Base-by-base conservation (phyloP, 2,113 vertebrate species). In the Turdus rufiventris region DNA sequence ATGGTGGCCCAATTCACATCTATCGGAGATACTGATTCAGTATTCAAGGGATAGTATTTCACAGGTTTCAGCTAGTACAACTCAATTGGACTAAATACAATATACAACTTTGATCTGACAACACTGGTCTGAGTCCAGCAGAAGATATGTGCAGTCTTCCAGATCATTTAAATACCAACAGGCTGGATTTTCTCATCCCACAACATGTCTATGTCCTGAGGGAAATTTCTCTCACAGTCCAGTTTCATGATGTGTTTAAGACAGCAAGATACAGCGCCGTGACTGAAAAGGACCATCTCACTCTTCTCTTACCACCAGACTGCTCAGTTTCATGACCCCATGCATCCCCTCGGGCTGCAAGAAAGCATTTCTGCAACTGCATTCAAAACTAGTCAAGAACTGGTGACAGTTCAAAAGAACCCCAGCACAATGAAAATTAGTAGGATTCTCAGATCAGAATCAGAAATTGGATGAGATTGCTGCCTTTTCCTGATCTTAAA, bases 1-100 rank as follows among this genome's bases (percentile, higher is more conserved):
- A 33, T 0, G 0, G 33, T 26, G 77, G 29, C 24, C 21, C 0
- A 0, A 5, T 67, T 70, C 12, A 25, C 25, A 36, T 75, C 58
- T 58, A 33, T 16, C 26, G 28, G 31, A 76, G 4, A 10, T 51
- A n/a, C 17, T 18, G 38, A 47, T 56, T 76, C 38, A 36, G 33
- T 58, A 66, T 31, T 34, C 40, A 47, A 80, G 25, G 34, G 23
- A 53, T 4, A 24, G 4, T 53, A 36, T 62, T 66, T 76, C 16
- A 25, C 12, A 43, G 62, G 47, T 94, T 94, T 80, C 79, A 58
- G 12, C 42, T 73, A 68, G 14, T n/a, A 72, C 31, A 78, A 45
- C 26, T 87, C 65, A 89, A 40, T 24, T 78, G 36, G 13, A 56
- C 31, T 43, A 91, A 94, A 56, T 10, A 53, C n/a, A 73, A 50